Evolutionary conservation across 2,113 vertebrate species (phyloP).

Genomic region (Trogon surrucura): DNA sequence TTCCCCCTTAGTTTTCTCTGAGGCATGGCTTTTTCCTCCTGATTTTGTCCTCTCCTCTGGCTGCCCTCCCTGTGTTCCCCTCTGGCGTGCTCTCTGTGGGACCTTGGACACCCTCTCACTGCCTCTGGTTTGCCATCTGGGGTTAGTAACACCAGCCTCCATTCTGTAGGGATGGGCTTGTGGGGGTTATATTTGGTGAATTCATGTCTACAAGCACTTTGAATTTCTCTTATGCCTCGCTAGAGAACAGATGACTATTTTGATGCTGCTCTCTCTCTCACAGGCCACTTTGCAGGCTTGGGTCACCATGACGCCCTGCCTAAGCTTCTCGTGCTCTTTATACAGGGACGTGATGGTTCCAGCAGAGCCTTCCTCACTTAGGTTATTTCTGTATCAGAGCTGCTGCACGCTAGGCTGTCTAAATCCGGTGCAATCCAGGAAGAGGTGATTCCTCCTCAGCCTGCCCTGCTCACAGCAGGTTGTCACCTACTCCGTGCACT

Average conservation of each 20-base stretch:
- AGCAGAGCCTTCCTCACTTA: background rate
- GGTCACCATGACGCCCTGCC: background rate
- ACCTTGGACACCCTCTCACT: background rate
- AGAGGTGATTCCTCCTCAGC: slow-evolving; percentile 25
- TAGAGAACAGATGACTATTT: background rate
- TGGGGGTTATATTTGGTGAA: background rate
- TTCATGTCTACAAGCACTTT: background rate
- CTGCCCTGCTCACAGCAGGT: background rate
- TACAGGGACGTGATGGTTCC: background rate
- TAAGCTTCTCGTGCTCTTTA: background rate
- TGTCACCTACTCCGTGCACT: background rate
- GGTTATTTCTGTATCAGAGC: slow-evolving; percentile 8
- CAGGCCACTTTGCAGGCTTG: background rate
- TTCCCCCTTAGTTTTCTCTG: background rate
- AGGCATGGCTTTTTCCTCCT: background rate
- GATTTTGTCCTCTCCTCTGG: background rate
- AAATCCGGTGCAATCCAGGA: background rate
- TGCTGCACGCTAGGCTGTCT: background rate
- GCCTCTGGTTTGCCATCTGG: background rate
- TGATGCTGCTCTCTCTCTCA: background rate
- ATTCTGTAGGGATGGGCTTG: background rate
- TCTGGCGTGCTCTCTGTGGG: background rate
- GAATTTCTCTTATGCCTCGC: background rate
- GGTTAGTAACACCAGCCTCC: background rate
- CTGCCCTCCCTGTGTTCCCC: background rate